Evolutionary conservation across 2,113 vertebrate genomes (phyloP).

Genomic region (Mirza zaza): DNA sequence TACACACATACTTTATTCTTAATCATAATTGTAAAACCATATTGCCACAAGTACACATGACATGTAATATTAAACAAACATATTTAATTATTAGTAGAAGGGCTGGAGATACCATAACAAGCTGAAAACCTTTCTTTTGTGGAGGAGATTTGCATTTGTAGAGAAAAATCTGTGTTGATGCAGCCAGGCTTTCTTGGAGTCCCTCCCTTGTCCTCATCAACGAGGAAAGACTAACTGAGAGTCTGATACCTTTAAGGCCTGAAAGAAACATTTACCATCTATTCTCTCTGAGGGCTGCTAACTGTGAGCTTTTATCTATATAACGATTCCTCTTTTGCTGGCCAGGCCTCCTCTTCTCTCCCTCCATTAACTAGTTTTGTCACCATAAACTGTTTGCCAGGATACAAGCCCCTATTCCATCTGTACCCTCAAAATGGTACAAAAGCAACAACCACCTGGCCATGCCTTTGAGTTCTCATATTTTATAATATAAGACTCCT

Average conservation of each 20-base stretch:
- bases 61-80: background rate
- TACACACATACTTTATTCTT: background rate
- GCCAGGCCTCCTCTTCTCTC: background rate
- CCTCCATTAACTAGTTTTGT: no score
- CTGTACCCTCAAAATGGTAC: background rate
- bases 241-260: background rate
- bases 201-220: background rate
- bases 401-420: background rate
- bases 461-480: background rate
- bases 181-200: background rate
- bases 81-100: background rate
- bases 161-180: background rate
- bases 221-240: background rate
- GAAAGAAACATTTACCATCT: background rate
- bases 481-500: background rate
- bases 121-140: background rate
- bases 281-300: background rate
- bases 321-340: background rate
- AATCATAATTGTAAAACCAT: background rate
- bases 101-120: background rate
- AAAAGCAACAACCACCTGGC: background rate
- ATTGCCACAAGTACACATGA: background rate
- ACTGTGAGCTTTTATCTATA: background rate
- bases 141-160: background rate
- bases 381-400: background rate